Evolutionary conservation across 2,888 invertebrate genomes (phyloP).

Genomic region (Hemistola chrysoprasaria): DNA sequence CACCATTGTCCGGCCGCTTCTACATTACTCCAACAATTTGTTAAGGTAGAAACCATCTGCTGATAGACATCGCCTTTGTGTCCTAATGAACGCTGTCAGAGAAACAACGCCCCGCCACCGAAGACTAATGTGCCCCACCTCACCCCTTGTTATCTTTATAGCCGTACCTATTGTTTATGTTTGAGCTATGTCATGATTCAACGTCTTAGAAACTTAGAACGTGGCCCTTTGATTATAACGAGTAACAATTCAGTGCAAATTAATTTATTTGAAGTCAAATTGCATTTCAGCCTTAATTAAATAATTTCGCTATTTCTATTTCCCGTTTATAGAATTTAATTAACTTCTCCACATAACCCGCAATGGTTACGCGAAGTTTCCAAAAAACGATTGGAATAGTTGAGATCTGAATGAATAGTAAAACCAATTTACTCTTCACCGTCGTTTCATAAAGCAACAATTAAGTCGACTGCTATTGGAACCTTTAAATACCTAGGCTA

Average conservation of each 20-base stretch:
- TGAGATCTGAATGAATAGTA: conserved; percentile 2
- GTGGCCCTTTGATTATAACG: conserved; percentile 18
- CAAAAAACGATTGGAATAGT: conserved; percentile 14
- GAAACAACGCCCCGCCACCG: conserved; percentile 56
- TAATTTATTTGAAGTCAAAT: conserved; percentile 12
- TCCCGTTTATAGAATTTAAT: conserved; percentile 15
- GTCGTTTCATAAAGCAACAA: conserved; percentile 7
- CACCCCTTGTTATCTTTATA: conserved; percentile 65
- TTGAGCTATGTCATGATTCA: conserved; percentile 56
- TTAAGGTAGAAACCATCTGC: conserved; percentile 67
- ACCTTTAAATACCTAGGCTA: conserved; percentile 7
- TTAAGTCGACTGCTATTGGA: conserved; percentile 7
- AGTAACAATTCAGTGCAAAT: conserved; percentile 19
- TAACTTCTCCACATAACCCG: conserved; percentile 11
- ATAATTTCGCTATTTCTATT: no score
- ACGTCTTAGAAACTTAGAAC: conserved; percentile 24
- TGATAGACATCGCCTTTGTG: conserved; percentile 72
- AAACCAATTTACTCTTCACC: conserved; percentile 6
- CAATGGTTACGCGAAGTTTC: conserved; percentile 5
- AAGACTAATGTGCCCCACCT: conserved; percentile 67
- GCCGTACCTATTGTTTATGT: conserved; percentile 54
- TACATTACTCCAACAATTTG: conserved; percentile 65
- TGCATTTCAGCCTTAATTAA: conserved; percentile 8
- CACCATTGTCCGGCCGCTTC: conserved; percentile 51
- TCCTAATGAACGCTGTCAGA: conserved; percentile 73